A percentile compares a stretch with the other conserved stretches of the same genome.
phyloP scores from a whole-genome alignment of 1,140 invertebrate genomes.

The Heliconius nattereri region DNA sequence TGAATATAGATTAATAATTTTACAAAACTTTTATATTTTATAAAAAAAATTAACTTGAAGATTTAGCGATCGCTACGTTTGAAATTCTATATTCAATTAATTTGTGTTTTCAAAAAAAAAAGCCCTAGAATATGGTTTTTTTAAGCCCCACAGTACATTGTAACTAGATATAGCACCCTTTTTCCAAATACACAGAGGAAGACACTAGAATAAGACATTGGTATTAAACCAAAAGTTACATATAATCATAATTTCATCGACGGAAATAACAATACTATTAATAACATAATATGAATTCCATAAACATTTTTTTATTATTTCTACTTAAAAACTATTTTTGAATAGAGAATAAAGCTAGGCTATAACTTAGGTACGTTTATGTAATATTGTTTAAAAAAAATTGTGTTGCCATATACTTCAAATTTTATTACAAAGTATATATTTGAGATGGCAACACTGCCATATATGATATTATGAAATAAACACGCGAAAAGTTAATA shows the following conservation, averaged over 20 bases:
- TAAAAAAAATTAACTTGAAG: not conserved
- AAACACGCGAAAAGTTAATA: not conserved
- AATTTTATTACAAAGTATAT: not conserved
- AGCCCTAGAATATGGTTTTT: too few species aligned
- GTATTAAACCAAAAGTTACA: constrained; percentile 10
- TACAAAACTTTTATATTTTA: not conserved
- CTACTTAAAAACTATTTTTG: constrained; percentile 40
- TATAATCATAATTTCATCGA: constrained; percentile 46
- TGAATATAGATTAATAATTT: too few species aligned
- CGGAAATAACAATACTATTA: constrained; percentile 71
- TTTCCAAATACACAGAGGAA: constrained; percentile 39
- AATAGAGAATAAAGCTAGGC: constrained; percentile 27
- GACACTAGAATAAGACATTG: constrained; percentile 35
- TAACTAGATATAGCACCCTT: constrained; percentile 64
- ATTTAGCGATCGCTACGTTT: not conserved
- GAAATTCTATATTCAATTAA: too few species aligned
- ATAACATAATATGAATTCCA: constrained; percentile 74
- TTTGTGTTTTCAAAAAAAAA: too few species aligned
- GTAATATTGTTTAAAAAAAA: not conserved
- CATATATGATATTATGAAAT: not conserved
- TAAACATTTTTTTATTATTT: constrained; percentile 45
- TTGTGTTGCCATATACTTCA: not conserved
- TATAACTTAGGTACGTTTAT: constrained; percentile 17
- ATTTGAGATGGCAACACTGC: not conserved
- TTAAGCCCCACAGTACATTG: constrained; percentile 22